These are phyloP conservation scores for Cebidichthys violaceus DNA, from an alignment of 2,113 vertebrate species.

Conservation along the genomic window DNA sequence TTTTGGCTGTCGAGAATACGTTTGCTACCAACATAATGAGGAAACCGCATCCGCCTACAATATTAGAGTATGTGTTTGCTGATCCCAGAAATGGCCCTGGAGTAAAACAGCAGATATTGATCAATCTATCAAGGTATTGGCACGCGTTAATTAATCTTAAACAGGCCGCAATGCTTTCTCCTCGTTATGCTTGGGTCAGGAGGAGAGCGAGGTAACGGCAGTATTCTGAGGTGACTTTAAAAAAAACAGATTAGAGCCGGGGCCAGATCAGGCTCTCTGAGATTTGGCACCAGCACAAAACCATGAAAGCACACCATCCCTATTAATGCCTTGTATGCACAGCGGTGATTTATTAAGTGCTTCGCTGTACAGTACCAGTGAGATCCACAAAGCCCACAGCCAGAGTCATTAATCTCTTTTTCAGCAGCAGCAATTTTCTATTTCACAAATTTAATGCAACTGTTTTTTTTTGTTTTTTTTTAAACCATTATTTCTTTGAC, in stretches of 20 bases:
- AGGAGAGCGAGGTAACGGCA: slow-evolving; percentile 6
- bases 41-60: neutral
- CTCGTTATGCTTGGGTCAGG: neutral
- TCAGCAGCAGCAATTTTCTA: slow-evolving; percentile 85
- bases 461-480: slow-evolving; percentile 71
- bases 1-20: neutral
- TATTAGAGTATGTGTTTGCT: neutral
- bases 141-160: slow-evolving; percentile 9
- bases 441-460: slow-evolving; percentile 87
- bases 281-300: slow-evolving; percentile 76
- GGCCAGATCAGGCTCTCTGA: slow-evolving; percentile 69
- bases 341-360: slow-evolving; percentile 91
- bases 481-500: slow-evolving; percentile 84
- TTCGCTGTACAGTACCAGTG: slow-evolving; percentile 77
- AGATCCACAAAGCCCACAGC: slow-evolving; percentile 84
- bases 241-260: slow-evolving; percentile 76
- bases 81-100: neutral
- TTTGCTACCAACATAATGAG: neutral
- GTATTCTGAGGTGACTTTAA: slow-evolving; percentile 58
- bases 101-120: neutral
- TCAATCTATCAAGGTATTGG: neutral
- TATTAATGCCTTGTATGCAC: slow-evolving; percentile 79
- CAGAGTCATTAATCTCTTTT: slow-evolving; percentile 86
- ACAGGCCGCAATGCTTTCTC: neutral
- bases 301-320: slow-evolving; percentile 74